Base-by-base conservation (phyloP, 2,797 vertebrate genomes). In the Brachyalestes nurse region DNA sequence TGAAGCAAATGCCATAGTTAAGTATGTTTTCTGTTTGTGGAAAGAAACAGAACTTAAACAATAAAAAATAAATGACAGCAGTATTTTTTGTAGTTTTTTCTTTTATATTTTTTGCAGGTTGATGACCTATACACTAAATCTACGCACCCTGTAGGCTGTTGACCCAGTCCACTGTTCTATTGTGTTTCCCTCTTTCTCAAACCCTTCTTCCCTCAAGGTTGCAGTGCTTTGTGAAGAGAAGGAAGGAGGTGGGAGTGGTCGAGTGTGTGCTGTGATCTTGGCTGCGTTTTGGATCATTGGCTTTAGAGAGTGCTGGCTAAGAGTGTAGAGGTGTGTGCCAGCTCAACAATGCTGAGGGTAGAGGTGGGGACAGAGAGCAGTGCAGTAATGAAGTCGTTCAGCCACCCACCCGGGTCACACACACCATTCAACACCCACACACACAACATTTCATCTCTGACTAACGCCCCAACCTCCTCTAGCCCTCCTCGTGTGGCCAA, bases 341-440 rank as follows among this genome's bases (percentile, higher is more conserved):
- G 49, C 23, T 72, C 49, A 34, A 72, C 47, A 53, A 28, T 38
- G 49, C 70, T 38, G 70, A 72, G 49, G 49, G 8, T 23, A 72
- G 23, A 72, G 70, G 49, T 72, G 70, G 9, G 49, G 70, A 28
- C 23, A 45, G n/a, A 70, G 61, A 28, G 61, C 61, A 38, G 38
- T 42, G 19, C 64, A 42, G 64, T 66, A 66, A 66, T 66, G 34
- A 34, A 66, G 64, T 42, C 16, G 10, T 42, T 14, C 66, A 16
- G 66, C 42, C 21, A 70, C 70, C 49, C 49, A 72, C 25, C 14
- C 12, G 47, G 69, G 67, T 71, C 34, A 19, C 25, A 62, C 16
- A 78, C 55, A 78, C 62, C 57, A 51, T 82, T 82, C 72, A 69
- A 23, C 12, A 64, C 5, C 57, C 25, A 28, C 21, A 55, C 21